Conservation (phyloP, 2,797 vertebrate genomes). For the Manis crassicaudata region DNA sequence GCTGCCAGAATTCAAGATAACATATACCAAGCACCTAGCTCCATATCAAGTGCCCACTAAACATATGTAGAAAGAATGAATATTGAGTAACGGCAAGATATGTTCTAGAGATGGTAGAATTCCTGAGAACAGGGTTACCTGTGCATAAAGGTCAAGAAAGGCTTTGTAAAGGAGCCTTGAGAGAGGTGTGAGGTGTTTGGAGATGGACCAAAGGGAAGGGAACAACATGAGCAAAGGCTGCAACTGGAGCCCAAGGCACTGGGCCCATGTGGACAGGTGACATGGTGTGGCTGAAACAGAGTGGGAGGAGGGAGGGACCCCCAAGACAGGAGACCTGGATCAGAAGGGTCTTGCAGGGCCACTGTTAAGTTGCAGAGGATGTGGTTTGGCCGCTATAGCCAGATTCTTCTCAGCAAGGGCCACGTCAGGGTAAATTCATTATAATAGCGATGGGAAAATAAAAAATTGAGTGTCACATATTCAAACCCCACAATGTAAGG, state of each 20-base stretch:
- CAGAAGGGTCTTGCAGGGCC: background rate
- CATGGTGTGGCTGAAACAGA: background rate
- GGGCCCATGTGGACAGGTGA: too few relatives aligned
- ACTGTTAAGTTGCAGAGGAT: background rate
- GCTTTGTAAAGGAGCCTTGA: background rate
- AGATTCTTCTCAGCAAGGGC: background rate
- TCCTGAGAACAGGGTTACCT: background rate
- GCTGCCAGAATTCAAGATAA: background rate
- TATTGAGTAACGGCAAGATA: background rate
- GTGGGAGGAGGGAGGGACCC: background rate
- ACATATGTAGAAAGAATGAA: background rate
- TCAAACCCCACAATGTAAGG: background rate
- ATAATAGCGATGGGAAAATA: background rate
- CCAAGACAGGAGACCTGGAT: background rate
- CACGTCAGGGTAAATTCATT: background rate
- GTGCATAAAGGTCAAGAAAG: background rate
- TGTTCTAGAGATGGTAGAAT: background rate
- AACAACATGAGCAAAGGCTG: background rate
- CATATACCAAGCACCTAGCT: background rate
- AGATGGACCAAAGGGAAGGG: background rate
- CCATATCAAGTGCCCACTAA: background rate
- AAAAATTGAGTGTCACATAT: background rate
- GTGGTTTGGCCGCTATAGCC: background rate
- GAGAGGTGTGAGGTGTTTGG: background rate
- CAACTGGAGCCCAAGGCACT: background rate